Evolutionary conservation across 2,888 invertebrate genomes (phyloP).

Genomic region (Shargacucullia verbasci): DNA sequence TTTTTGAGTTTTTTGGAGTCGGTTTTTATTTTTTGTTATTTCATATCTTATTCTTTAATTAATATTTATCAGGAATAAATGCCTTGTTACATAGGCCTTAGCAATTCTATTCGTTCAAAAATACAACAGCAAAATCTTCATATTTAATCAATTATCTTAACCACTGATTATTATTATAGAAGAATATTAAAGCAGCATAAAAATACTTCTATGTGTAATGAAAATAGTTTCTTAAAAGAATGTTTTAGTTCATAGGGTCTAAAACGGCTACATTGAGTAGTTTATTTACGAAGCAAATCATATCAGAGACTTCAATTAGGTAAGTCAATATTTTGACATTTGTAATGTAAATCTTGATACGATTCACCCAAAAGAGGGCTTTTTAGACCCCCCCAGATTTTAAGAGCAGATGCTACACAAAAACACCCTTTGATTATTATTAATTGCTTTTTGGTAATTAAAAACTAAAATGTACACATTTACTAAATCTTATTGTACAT

Average conservation of each 20-base stretch:
- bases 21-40: no score
- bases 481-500: conserved; percentile 13
- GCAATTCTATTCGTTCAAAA: background rate
- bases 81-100: background rate
- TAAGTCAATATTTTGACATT: no score
- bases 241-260: background rate
- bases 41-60: no score
- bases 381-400: no score
- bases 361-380: no score
- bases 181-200: background rate
- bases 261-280: no score
- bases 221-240: conserved; percentile 5
- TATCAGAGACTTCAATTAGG: no score
- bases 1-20: no score
- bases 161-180: background rate
- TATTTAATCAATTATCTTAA: no score
- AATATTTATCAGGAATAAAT: background rate
- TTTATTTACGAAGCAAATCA: no score
- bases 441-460: background rate
- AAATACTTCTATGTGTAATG: conserved; percentile 15
- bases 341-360: no score
- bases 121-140: background rate
- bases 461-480: conserved; percentile 4
- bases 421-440: background rate
- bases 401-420: no score